These are phyloP conservation scores for Drosophila virilis DNA, from an alignment of 1,140 invertebrate genomes.

Conservation along the genomic window DNA sequence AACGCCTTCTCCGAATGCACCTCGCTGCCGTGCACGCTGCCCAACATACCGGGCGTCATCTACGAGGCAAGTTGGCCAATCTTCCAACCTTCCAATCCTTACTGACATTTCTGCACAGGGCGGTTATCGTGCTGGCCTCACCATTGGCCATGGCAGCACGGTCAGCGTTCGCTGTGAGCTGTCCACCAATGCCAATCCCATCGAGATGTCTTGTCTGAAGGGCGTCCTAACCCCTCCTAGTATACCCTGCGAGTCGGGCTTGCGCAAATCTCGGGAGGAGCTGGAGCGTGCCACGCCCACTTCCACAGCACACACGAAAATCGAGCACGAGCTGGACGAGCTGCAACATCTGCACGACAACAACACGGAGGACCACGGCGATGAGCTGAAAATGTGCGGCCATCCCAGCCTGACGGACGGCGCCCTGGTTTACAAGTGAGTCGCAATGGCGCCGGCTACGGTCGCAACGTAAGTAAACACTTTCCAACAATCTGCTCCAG, in stretches of 20 bases:
- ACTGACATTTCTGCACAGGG: slow-evolving; percentile 65
- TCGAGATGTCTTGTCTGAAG: slow-evolving; percentile 87
- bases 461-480: too few relatives aligned
- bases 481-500: slow-evolving; percentile 24
- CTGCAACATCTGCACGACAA: slow-evolving; percentile 57
- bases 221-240: slow-evolving; percentile 87
- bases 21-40: slow-evolving; percentile 91
- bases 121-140: slow-evolving; percentile 90
- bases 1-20: slow-evolving; percentile 90
- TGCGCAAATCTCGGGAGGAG: slow-evolving; percentile 76
- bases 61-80: slow-evolving; percentile 85
- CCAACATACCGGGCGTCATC: slow-evolving; percentile 88
- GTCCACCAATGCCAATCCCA: slow-evolving; percentile 75
- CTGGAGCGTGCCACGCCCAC: slow-evolving; percentile 59
- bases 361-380: slow-evolving; percentile 73
- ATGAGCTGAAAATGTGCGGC: slow-evolving; percentile 78
- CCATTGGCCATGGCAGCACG: slow-evolving; percentile 90
- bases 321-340: slow-evolving; percentile 85
- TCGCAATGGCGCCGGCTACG: background rate
- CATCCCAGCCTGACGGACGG: slow-evolving; percentile 73
- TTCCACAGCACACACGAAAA: slow-evolving; percentile 19
- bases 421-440: slow-evolving; percentile 79
- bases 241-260: slow-evolving; percentile 85
- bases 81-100: background rate
- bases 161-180: slow-evolving; percentile 89